Percentiles rank a stretch among this genome's conserved stretches.
Evolutionary conservation across 2,888 invertebrate species (phyloP).

Genomic region (Elmis aenea): DNA sequence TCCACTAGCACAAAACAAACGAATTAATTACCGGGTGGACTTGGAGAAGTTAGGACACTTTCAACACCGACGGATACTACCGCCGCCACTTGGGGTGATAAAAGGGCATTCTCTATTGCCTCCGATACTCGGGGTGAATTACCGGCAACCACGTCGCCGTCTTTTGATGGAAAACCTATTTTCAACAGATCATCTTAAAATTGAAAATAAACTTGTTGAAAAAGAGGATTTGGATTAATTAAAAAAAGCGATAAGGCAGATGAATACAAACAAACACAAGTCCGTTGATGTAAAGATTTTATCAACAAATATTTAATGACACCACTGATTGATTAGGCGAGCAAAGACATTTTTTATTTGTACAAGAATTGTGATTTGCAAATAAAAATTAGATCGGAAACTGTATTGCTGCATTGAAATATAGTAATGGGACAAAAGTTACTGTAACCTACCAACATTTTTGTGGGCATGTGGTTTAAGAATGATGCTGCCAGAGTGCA

Average conservation of each 20-base stretch:
- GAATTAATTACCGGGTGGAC: conserved; percentile 55
- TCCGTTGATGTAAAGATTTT: neutral
- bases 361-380: too few species aligned
- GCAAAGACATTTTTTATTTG: too few species aligned
- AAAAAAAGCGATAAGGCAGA: too few species aligned
- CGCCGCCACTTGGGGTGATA: conserved; percentile 42
- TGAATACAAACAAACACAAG: too few species aligned
- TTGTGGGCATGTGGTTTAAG: conserved; percentile 42
- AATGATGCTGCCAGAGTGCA: conserved; percentile 49
- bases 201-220: too few species aligned
- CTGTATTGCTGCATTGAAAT: too few species aligned
- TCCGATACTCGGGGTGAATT: conserved; percentile 24
- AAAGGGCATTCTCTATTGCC: conserved; percentile 21
- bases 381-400: too few species aligned
- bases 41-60: conserved; percentile 50
- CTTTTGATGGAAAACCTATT: conserved; percentile 15
- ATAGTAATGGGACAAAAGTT: too few species aligned
- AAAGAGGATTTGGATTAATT: too few species aligned
- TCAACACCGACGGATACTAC: conserved; percentile 44
- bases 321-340: neutral
- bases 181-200: too few species aligned
- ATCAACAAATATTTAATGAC: neutral
- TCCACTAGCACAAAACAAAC: neutral
- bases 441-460: conserved; percentile 42
- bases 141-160: conserved; percentile 10